Conservation (phyloP, 2,113 vertebrate species). For the Ptychochromis oligacanthus region DNA sequence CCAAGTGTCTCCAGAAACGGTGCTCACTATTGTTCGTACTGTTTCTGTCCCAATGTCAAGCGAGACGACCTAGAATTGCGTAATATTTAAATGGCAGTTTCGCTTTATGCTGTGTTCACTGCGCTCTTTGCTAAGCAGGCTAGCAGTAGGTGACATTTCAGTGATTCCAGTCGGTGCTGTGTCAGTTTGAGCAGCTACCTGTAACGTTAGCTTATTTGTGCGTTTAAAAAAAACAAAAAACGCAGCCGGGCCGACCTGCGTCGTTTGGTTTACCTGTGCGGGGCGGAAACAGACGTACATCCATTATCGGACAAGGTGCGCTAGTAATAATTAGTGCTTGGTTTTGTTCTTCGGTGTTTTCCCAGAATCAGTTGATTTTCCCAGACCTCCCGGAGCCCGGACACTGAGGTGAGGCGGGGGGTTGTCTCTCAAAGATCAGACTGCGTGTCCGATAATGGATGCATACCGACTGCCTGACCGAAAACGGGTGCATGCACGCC, state of each 20-base stretch:
- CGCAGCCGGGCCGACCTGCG: not conserved
- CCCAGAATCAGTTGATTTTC: not conserved
- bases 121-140: slow-evolving; percentile 11
- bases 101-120: not conserved
- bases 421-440: no score
- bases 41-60: not conserved
- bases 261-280: slow-evolving; percentile 6
- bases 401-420: not conserved
- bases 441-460: slow-evolving; percentile 13
- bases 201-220: not conserved
- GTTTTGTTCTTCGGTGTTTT: not conserved
- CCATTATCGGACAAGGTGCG: slow-evolving; percentile 27
- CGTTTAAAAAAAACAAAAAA: not conserved
- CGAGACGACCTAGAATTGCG: not conserved
- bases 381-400: not conserved
- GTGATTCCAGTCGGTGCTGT: not conserved
- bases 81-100: not conserved
- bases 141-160: not conserved
- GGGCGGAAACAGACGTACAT: not conserved
- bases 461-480: not conserved
- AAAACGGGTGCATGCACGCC: not conserved
- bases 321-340: not conserved
- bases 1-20: not conserved
- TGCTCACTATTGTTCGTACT: not conserved
- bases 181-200: not conserved